Evolutionary conservation across 2,888 invertebrate genomes (phyloP).

Genomic region (Ischnus inquisitorius): DNA sequence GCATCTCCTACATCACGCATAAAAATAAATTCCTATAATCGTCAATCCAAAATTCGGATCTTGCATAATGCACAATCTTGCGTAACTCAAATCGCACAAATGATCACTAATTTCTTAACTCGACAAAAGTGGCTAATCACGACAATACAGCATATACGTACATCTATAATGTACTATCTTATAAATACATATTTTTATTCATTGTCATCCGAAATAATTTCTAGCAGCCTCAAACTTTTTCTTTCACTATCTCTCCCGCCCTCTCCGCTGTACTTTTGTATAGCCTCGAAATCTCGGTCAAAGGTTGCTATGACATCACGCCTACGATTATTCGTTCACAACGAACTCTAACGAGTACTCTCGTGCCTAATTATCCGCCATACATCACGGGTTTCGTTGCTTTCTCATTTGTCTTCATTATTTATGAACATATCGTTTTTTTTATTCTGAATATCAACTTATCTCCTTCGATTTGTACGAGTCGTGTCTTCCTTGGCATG

Average conservation of each 20-base stretch:
- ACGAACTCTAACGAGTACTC: background rate
- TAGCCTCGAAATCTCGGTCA: slow-evolving; percentile 4
- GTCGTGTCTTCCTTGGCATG: background rate
- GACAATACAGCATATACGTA: background rate
- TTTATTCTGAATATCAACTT: background rate
- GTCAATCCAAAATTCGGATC: background rate
- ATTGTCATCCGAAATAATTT: slow-evolving; percentile 30
- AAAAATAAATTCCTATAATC: background rate
- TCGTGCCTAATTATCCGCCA: slow-evolving; percentile 31
- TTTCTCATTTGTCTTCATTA: slow-evolving; percentile 46
- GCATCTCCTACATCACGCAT: background rate
- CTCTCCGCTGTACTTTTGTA: background rate
- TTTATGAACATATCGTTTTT: background rate
- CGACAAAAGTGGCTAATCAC: background rate
- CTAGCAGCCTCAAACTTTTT: slow-evolving; percentile 11
- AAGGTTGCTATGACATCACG: background rate
- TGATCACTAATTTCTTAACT: slow-evolving; percentile 23
- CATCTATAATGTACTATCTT: too few species aligned
- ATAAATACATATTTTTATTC: slow-evolving; percentile 4
- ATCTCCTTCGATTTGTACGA: background rate
- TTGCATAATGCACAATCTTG: slow-evolving; percentile 1
- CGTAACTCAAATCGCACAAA: background rate
- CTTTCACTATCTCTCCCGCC: background rate
- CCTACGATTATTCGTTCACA: background rate
- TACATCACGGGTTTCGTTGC: slow-evolving; percentile 23